These are phyloP conservation scores for Pseudomyrmex pallidus DNA, from an alignment of 1,140 invertebrate species.

Conservation along the genomic window DNA sequence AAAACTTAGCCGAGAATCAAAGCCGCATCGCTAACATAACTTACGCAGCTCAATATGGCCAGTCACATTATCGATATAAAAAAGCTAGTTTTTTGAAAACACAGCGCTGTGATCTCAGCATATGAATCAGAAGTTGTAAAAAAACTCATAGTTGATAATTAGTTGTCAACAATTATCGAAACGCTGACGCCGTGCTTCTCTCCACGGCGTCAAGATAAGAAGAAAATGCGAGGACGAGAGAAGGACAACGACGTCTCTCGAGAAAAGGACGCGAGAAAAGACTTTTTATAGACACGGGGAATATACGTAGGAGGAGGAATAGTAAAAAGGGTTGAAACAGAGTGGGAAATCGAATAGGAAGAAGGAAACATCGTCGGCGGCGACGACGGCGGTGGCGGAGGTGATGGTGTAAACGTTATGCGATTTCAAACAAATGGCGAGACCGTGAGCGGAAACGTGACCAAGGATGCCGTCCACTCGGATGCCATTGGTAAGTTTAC, in stretches of 20 bases:
- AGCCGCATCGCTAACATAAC: too few species aligned
- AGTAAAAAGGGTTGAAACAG: slow-evolving; percentile 60
- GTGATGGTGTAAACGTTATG: slow-evolving; percentile 75
- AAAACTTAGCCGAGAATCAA: too few species aligned
- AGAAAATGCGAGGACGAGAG: slow-evolving; percentile 24
- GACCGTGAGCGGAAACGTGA: slow-evolving; percentile 76
- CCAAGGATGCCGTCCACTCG: slow-evolving; percentile 63
- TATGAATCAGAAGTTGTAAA: too few species aligned
- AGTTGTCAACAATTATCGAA: slow-evolving; percentile 23
- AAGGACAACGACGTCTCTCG: slow-evolving; percentile 24
- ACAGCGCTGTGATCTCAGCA: too few species aligned
- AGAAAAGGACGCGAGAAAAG: neutral
- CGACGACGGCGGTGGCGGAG: slow-evolving; percentile 64
- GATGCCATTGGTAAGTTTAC: slow-evolving; percentile 70
- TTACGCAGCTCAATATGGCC: too few species aligned
- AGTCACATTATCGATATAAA: too few species aligned
- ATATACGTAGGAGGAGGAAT: slow-evolving; percentile 42
- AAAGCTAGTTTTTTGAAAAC: too few species aligned
- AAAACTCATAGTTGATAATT: too few species aligned
- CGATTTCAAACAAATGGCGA: slow-evolving; percentile 83
- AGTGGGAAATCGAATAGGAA: slow-evolving; percentile 73
- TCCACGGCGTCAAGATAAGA: slow-evolving; percentile 14
- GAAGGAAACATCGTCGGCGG: slow-evolving; percentile 62
- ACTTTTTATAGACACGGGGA: too few species aligned
- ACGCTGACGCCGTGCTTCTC: slow-evolving; percentile 10